Base-by-base conservation (phyloP, 2,888 invertebrate species). In the Microdon myrmicae region DNA sequence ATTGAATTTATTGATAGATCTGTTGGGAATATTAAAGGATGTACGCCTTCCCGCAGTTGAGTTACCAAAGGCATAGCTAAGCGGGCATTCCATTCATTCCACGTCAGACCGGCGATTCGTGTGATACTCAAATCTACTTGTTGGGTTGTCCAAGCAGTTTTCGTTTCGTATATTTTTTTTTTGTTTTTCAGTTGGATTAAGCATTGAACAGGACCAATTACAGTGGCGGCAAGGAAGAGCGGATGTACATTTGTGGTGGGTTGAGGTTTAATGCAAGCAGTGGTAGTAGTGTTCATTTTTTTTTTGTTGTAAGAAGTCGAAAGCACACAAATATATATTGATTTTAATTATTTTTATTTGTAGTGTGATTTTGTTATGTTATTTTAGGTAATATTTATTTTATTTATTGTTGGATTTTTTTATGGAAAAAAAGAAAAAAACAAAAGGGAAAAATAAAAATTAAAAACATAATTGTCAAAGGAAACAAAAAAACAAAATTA, bases 31-130 rank as follows among this genome's bases (percentile, higher is more conserved):
- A 80, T 73, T 43, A 80, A 47, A 2, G 79, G 79, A 64, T 78
- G 78, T 28, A 74, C 81, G 74, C 82, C 80, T 72, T 84, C 85
- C 34, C 85, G 82, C 75, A 85, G 79, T 69, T 84, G 78, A 17
- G 83, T 82, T 74, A 86, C 85, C 78, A 87, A 83, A 54, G 88
- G 88, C 81, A 88, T 83, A 71, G 90, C 89, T 79, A 91, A 81
- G 71, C 90, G 83, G 70, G 88, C 86, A 72, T 88, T 88, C 88
- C 88, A 88, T 79, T 86, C 86, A 72, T 86, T 87, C 88, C 88
- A 88, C 77, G 85, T 84, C 79, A 84, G 83, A 73, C 87, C 85
- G 81, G 84, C 83, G 83, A 86, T 82, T 77, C 89, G 82, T 70
- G 84, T 86, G 83, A 88, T 87, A 82, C 87, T 86, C 80, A 90